A percentile compares a stretch with the other conserved stretches of the same genome.
Conservation (phyloP, 37 sponge, comb jelly and placozoan species). For the Geodia barretti region DNA sequence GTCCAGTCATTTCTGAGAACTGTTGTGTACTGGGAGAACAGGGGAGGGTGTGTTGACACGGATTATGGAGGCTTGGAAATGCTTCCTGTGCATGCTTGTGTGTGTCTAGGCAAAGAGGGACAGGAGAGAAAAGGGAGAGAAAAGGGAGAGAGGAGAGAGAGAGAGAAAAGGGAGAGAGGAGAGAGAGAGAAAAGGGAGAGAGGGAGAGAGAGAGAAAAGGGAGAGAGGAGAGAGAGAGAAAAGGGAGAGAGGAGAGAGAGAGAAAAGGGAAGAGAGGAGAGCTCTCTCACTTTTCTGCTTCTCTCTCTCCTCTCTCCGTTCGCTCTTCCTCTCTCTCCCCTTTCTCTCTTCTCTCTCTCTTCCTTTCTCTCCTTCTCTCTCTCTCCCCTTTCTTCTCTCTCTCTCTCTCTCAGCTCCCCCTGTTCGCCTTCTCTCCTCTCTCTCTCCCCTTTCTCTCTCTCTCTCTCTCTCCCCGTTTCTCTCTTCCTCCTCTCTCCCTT, state of each 20-base stretch:
- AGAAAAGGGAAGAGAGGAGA: not conserved
- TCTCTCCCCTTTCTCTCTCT: slow-evolving; percentile 26
- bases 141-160: not conserved
- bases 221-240: not conserved
- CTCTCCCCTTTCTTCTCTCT: slow-evolving; percentile 8
- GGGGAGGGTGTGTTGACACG: too few relatives aligned
- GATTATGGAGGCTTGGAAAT: too few relatives aligned
- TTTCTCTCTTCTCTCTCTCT: slow-evolving; percentile 11
- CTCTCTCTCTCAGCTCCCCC: slow-evolving; percentile 12
- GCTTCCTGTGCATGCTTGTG: too few relatives aligned
- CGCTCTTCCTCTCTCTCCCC: slow-evolving; percentile 8
- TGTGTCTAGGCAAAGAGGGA: too few relatives aligned
- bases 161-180: not conserved
- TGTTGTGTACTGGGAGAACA: too few relatives aligned
- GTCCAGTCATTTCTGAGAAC: too few relatives aligned
- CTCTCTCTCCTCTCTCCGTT: slow-evolving; percentile 15
- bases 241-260: not conserved
- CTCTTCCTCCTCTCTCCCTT: slow-evolving; percentile 9
- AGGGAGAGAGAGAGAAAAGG: not conserved
- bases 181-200: not conserved
- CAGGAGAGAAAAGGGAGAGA: not conserved
- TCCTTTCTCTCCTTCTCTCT: slow-evolving; percentile 17
- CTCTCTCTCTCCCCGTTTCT: slow-evolving; percentile 12
- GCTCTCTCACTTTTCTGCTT: not conserved
- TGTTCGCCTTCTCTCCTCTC: not conserved